A percentile compares a stretch with the other conserved stretches of the same genome.
phyloP scores from a whole-genome alignment of 2,888 invertebrate genomes.

The Trilocha varians region DNA sequence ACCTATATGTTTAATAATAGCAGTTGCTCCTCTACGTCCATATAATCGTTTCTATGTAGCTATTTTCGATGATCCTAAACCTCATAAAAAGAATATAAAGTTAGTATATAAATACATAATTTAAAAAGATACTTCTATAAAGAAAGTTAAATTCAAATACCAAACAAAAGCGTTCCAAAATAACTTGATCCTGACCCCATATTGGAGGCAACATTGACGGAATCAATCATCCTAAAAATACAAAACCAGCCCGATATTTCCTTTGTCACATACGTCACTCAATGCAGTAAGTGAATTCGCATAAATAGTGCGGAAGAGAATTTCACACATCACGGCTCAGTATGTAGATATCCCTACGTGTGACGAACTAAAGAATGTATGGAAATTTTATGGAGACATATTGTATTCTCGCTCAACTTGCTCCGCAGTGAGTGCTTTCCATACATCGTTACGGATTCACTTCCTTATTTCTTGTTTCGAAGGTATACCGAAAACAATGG shows the following conservation, averaged over 20 bases:
- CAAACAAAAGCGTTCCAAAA: background rate
- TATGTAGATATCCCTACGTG: slow-evolving; percentile 32
- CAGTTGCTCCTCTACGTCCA: too few species aligned
- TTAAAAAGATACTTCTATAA: too few species aligned
- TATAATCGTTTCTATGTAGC: too few species aligned
- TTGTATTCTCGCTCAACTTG: slow-evolving; percentile 47
- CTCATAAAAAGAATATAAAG: too few species aligned
- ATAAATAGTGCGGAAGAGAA: slow-evolving; percentile 22
- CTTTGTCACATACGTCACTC: background rate
- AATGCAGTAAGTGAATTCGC: slow-evolving; percentile 15
- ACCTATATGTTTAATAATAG: too few species aligned
- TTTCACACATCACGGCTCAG: slow-evolving; percentile 42
- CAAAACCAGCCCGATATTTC: background rate
- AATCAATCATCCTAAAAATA: background rate
- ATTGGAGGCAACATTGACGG: background rate
- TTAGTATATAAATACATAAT: too few species aligned
- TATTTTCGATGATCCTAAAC: too few species aligned
- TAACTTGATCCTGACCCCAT: background rate
- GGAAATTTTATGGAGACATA: slow-evolving; percentile 64
- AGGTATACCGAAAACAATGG: slow-evolving; percentile 56
- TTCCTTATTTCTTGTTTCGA: slow-evolving; percentile 36
- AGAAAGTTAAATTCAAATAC: background rate
- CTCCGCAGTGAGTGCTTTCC: slow-evolving; percentile 41
- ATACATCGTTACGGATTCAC: slow-evolving; percentile 45
- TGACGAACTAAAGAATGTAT: slow-evolving; percentile 51